These are phyloP conservation scores for Cephalotes varians DNA, from an alignment of 2,888 invertebrate species.

Conservation along the genomic window DNA sequence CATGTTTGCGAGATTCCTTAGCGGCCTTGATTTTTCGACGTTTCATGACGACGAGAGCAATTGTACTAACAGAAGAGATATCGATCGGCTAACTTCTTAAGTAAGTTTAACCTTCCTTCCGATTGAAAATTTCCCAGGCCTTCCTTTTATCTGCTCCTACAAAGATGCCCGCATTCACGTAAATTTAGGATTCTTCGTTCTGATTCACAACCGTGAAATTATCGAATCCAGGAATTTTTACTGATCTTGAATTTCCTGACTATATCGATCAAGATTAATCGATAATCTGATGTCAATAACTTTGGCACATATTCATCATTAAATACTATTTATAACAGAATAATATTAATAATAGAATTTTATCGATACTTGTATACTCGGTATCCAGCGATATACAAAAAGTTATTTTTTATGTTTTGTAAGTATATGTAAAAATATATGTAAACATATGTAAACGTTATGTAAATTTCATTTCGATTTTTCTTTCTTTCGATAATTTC, in stretches of 20 bases:
- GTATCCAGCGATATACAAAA: background rate
- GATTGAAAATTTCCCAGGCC: background rate
- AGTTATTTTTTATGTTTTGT: background rate
- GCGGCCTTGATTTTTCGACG: constrained; percentile 38
- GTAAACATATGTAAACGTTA: background rate
- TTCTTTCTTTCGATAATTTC: background rate
- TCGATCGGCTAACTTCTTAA: constrained; percentile 10
- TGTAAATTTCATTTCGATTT: background rate
- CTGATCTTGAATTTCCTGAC: background rate
- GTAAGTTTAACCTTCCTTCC: constrained; percentile 38
- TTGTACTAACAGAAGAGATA: constrained; percentile 50
- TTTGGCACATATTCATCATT: background rate
- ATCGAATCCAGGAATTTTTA: background rate
- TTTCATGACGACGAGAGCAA: constrained; percentile 12
- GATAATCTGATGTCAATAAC: background rate
- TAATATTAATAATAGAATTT: background rate
- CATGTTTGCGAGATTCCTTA: constrained; percentile 36
- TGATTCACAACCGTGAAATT: background rate
- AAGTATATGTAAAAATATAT: background rate
- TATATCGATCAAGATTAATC: constrained; percentile 15
- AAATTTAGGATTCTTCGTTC: background rate
- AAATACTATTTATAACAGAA: background rate
- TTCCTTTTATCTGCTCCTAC: background rate
- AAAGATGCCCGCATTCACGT: background rate
- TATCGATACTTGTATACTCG: background rate